A percentile compares a stretch with the other conserved stretches of the same genome.
phyloP scores from a whole-genome alignment of 2,888 invertebrate species.

The Athalia rosae region DNA sequence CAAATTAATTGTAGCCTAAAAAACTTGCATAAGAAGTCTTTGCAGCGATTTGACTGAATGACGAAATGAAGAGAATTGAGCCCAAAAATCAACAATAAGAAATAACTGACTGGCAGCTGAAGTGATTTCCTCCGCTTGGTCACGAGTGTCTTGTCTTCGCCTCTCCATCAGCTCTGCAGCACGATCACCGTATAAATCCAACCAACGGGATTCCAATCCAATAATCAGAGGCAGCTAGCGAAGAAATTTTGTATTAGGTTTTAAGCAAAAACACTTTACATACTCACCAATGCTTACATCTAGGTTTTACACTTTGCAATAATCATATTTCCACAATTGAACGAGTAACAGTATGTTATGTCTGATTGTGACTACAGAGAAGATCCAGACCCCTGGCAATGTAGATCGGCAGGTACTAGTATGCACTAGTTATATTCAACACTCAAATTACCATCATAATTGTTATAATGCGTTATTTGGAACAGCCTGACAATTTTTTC shows the following conservation, averaged over 20 bases:
- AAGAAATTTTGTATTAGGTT: constrained; percentile 54
- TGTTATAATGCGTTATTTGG: constrained; percentile 3
- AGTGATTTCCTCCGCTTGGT: constrained; percentile 95
- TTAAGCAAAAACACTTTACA: background rate
- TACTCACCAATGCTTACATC: constrained; percentile 34
- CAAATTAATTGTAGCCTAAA: background rate
- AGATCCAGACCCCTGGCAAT: constrained; percentile 69
- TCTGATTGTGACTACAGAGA: constrained; percentile 68
- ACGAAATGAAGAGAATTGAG: background rate
- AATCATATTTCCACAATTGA: constrained; percentile 3
- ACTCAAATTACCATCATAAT: constrained; percentile 7
- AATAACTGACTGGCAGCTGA: constrained; percentile 78
- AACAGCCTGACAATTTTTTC: too few species aligned
- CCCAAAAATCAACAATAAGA: constrained; percentile 45
- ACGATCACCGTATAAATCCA: constrained; percentile 83
- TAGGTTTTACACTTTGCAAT: constrained; percentile 13
- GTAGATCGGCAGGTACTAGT: constrained; percentile 31
- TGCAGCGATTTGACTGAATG: too few species aligned
- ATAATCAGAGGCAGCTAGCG: constrained; percentile 82
- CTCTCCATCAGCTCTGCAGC: constrained; percentile 87
- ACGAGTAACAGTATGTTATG: constrained; percentile 49
- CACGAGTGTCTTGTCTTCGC: constrained; percentile 92
- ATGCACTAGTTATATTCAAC: background rate
- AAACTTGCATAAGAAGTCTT: constrained; percentile 1
- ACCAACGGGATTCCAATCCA: constrained; percentile 86